A percentile compares a stretch with the other conserved stretches of the same genome.
Conservation (phyloP, 2,113 vertebrate species). For the Syngnathus typhle region DNA sequence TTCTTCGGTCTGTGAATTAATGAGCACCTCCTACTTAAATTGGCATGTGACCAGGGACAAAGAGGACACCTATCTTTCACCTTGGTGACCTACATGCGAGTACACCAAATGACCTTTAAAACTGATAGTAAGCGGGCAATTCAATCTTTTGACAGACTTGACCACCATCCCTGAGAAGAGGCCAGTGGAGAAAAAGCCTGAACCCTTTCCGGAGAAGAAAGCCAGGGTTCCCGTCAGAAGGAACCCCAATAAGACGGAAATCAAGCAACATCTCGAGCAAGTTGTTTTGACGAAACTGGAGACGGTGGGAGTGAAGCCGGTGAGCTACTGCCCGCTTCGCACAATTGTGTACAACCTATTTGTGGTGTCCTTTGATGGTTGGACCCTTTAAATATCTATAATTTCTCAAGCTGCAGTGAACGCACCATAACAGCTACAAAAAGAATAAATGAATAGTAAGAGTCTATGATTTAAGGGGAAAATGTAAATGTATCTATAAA, state of each 20-base stretch:
- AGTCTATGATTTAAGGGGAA: too few species aligned
- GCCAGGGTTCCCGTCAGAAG: constrained; percentile 58
- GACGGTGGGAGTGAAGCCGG: constrained; percentile 76
- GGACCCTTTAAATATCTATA: too few species aligned
- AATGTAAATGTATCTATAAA: too few species aligned
- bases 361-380: neutral
- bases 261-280: constrained; percentile 76
- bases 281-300: constrained; percentile 75
- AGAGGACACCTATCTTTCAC: neutral
- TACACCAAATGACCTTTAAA: neutral
- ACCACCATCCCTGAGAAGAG: constrained; percentile 59
- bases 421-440: too few species aligned
- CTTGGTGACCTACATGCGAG: neutral
- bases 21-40: neutral
- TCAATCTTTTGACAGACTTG: constrained; percentile 48
- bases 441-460: too few species aligned
- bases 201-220: constrained; percentile 36
- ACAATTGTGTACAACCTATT: neutral
- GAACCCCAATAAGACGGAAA: constrained; percentile 72
- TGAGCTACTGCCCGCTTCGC: constrained; percentile 50
- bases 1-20: neutral
- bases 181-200: constrained; percentile 46
- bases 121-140: neutral
- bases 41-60: neutral
- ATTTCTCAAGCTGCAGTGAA: too few species aligned